phyloP scores from a whole-genome alignment of 2,888 invertebrate genomes.

The Drosophila meridiana region DNA sequence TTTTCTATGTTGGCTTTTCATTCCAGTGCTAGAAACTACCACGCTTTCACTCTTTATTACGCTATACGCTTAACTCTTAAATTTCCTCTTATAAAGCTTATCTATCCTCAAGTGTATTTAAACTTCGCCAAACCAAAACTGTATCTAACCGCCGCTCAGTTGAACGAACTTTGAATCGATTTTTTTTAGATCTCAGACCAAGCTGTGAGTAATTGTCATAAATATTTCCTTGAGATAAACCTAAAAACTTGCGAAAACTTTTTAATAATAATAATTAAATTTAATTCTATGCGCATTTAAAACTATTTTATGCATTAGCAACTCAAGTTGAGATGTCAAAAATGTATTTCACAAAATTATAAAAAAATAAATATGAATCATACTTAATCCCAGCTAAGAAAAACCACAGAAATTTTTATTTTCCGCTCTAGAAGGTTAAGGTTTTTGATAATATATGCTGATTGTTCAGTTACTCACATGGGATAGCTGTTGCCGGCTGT shows the following conservation, averaged over 20 bases:
- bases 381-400: slow-evolving; percentile 3
- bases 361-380: slow-evolving; percentile 3
- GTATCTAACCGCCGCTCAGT: neutral
- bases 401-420: slow-evolving; percentile 2
- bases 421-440: neutral
- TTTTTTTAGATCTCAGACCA: neutral
- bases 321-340: neutral
- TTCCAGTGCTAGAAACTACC: too few species aligned
- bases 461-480: slow-evolving; percentile 88
- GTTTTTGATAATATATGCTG: neutral
- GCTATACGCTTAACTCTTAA: too few species aligned
- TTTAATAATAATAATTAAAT: neutral
- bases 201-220: slow-evolving; percentile 1
- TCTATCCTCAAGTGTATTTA: neutral
- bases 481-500: slow-evolving; percentile 96
- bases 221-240: slow-evolving; percentile 9
- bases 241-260: neutral
- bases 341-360: slow-evolving; percentile 5
- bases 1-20: too few species aligned
- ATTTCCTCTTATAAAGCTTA: neutral
- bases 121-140: neutral
- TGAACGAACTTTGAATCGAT: slow-evolving; percentile 1
- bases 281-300: neutral
- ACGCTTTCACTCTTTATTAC: too few species aligned
- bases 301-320: neutral